phyloP scores from a whole-genome alignment of 2,797 vertebrate species.

The Onychomys leucogaster region DNA sequence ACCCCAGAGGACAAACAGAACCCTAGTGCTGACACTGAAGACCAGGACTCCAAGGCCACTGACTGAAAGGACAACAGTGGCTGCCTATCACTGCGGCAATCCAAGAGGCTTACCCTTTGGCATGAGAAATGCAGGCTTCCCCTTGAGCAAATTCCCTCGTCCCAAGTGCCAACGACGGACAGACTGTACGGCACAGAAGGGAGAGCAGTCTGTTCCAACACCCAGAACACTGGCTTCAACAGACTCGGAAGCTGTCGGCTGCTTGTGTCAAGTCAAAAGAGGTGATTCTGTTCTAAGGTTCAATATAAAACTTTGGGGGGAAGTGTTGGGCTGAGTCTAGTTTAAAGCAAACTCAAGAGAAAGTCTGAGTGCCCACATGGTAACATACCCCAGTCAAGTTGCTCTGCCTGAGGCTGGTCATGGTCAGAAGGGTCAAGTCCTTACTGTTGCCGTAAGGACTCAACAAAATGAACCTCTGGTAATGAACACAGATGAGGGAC shows the following conservation, averaged over 20 bases:
- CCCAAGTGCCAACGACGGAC: background rate
- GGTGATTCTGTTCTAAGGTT: constrained; percentile 52
- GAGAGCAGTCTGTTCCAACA: constrained; percentile 63
- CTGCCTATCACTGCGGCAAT: constrained; percentile 83
- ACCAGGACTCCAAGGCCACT: constrained; percentile 80
- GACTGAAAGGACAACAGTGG: constrained; percentile 83
- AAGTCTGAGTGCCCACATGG: constrained; percentile 35
- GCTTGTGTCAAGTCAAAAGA: constrained; percentile 43
- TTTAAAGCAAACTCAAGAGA: constrained; percentile 50
- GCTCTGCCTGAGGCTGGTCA: background rate
- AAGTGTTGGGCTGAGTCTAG: background rate
- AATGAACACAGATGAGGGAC: constrained; percentile 59
- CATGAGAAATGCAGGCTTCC: constrained; percentile 76
- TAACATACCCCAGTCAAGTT: background rate
- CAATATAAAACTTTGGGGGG: constrained; percentile 42
- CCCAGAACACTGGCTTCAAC: constrained; percentile 55
- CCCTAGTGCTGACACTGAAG: constrained; percentile 81
- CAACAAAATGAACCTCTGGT: background rate
- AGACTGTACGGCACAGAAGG: constrained; percentile 68
- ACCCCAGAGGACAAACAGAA: constrained; percentile 76
- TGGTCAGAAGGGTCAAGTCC: constrained; percentile 11
- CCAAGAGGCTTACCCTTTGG: constrained; percentile 79
- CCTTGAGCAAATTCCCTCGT: background rate
- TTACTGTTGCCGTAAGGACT: constrained; percentile 61
- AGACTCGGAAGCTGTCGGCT: constrained; percentile 43